A percentile compares a stretch with the other conserved stretches of the same genome.
Evolutionary conservation across 2,888 invertebrate genomes (phyloP).

Genomic region (Volucella zonaria): DNA sequence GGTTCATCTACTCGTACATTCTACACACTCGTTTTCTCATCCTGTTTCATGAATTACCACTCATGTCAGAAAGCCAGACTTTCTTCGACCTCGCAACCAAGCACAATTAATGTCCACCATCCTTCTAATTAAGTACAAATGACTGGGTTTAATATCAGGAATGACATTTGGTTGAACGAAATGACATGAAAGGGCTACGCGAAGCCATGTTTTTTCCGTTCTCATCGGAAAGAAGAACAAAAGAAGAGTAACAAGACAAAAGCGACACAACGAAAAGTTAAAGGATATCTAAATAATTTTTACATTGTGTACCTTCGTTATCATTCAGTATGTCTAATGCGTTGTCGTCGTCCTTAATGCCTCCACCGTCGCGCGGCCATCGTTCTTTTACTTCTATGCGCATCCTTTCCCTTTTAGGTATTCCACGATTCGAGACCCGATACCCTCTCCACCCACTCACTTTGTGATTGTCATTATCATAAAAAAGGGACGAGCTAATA

Average conservation of each 20-base stretch:
- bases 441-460: background rate
- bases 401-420: background rate
- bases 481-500: slow-evolving; percentile 63
- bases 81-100: slow-evolving; percentile 4
- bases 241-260: slow-evolving; percentile 32
- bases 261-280: slow-evolving; percentile 26
- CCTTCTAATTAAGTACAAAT: slow-evolving; percentile 68
- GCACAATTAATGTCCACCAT: slow-evolving; percentile 39
- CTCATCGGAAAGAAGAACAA: slow-evolving; percentile 19
- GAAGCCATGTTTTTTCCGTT: slow-evolving; percentile 4
- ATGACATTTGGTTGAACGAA: slow-evolving; percentile 62
- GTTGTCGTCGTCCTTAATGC: background rate
- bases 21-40: slow-evolving; percentile 13
- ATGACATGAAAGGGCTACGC: slow-evolving; percentile 56
- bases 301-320: slow-evolving; percentile 50
- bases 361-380: too few species aligned
- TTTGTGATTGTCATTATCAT: slow-evolving; percentile 41
- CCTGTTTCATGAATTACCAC: slow-evolving; percentile 5
- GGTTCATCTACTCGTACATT: too few species aligned
- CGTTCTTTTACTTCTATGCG: background rate
- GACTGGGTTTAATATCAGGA: slow-evolving; percentile 67
- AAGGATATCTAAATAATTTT: slow-evolving; percentile 60
- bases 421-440: background rate
- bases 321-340: slow-evolving; percentile 50
- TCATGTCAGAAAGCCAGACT: background rate